Evolutionary conservation across 2,888 invertebrate species (phyloP), one percentile per base, ranked within the genome.

Genomic region (Scaptomyza polygonia): DNA sequence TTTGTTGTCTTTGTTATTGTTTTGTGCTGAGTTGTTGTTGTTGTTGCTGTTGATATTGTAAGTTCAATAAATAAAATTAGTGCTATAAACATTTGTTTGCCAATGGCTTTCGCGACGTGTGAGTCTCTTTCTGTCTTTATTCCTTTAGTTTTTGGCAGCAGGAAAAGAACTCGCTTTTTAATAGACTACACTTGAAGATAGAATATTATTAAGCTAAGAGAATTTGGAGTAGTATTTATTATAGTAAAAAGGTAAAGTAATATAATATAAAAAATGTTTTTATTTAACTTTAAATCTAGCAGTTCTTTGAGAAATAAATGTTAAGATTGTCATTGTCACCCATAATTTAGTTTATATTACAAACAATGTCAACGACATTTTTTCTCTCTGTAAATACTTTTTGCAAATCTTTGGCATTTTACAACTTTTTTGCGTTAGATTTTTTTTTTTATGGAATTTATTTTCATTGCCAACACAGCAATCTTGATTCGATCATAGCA

Each of bases 31-130:
- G 34, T 8, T 16, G 18, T n/a, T 9, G 39, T 30, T 47, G 25
- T 34, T 53, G 18, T 18, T n/a, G n/a, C n/a, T 72, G 45, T 45
- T 80, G 47, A 59, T 63, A 59, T 56, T 86, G 73, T 74, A 77
- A 69, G 84, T 80, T 84, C 77, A 80, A 86, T 87, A 82, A 82
- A 82, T 86, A 86, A 84, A 82, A 82, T 82, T 82, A 82, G 81
- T 84, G 84, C 82, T 68, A 86, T 86, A 82, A 82, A 86, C 85
- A 86, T 86, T 82, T 81, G 80, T 61, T 78, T 75, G 72, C 57
- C 71, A 71, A 84, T 63, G 76, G 45, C 68, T 55, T 67, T 53
- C 45, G 32, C 27, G 48, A 32, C 21, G 14, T 25, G 40, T 49
- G 30, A n/a, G n/a, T n/a, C n/a, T n/a, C n/a, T n/a, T n/a, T 53